These are phyloP conservation scores for Mirounga angustirostris DNA, from an alignment of 2,113 vertebrate genomes.

Conservation along the genomic window DNA sequence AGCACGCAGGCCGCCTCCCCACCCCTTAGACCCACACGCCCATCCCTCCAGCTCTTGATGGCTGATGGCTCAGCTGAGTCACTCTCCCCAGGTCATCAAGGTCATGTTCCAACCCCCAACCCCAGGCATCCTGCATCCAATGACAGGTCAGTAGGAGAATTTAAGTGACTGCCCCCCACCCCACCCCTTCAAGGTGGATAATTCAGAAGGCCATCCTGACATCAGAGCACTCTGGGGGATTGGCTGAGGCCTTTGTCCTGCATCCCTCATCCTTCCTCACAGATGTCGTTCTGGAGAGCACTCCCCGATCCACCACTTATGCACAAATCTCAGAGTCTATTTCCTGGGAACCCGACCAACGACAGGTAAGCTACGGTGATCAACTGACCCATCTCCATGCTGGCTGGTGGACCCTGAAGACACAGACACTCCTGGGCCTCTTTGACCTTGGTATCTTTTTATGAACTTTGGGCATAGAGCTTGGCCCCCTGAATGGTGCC, in stretches of 20 bases:
- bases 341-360: not conserved
- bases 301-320: accelerated
- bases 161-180: not conserved
- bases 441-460: not conserved
- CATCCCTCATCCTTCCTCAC: not conserved
- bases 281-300: not conserved
- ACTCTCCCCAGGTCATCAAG: not conserved
- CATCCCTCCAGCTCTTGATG: not conserved
- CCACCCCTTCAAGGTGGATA: not conserved
- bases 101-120: not conserved
- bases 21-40: not conserved
- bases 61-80: not conserved
- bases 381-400: not conserved
- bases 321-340: not conserved
- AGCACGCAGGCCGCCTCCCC: no score
- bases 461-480: not conserved
- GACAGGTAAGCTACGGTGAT: not conserved
- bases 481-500: not conserved
- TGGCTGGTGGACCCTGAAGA: not conserved
- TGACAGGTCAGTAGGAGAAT: not conserved
- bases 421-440: not conserved
- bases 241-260: not conserved
- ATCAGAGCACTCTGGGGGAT: not conserved
- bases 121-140: not conserved
- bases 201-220: not conserved